Base-by-base conservation (phyloP, 2,888 invertebrate species). In the Priocnemis perturbator region DNA sequence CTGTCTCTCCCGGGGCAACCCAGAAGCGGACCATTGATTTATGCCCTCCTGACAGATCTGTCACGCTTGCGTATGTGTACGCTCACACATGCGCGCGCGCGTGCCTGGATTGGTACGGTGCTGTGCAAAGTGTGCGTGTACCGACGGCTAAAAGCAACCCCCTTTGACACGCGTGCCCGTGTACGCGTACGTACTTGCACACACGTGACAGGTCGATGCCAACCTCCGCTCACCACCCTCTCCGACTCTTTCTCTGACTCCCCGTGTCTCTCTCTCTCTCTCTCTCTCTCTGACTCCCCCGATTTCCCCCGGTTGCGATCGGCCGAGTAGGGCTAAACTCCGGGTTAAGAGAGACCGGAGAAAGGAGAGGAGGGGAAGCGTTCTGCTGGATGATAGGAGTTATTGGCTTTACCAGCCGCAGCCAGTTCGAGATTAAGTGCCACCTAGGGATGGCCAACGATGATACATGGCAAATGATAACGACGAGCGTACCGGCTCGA, bases 11-110 rank as follows among this genome's bases (percentile, higher is more conserved):
- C 19, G 50, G 50, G 17, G 17, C 19, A 50, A 19, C 50, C 19
- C 64, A 70, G 69, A 59, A 65, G 66, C 64, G 62, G 61, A 52
- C 44, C 75, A 75, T 75, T 79, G 79, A 79, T 79, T 79, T 79
- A 79, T 79, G 70, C 66, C 47, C 68, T 64, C 55, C 70, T 69
- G 71, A 71, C 74, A 69, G 79, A 78, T 79, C 71, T 71, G 67
- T 59, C 53, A 23, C 68, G 72, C 63, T 30, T 58, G 26, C 58
- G 59, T 44, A 52, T 50, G 50, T 50, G 50, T 19, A 17, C 50
- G 50, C 50, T 19, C 50, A 14, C 50, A 17, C 17, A 2, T 11
- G 5, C 15, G 20, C 20, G 19, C 14, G 45, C 20, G 20, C 59
- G 44, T 17, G 15, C 44, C n/a, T 2, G 50, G 3, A 37, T 21